Conservation (phyloP, 2,113 vertebrate genomes). For the Scomber scombrus region DNA sequence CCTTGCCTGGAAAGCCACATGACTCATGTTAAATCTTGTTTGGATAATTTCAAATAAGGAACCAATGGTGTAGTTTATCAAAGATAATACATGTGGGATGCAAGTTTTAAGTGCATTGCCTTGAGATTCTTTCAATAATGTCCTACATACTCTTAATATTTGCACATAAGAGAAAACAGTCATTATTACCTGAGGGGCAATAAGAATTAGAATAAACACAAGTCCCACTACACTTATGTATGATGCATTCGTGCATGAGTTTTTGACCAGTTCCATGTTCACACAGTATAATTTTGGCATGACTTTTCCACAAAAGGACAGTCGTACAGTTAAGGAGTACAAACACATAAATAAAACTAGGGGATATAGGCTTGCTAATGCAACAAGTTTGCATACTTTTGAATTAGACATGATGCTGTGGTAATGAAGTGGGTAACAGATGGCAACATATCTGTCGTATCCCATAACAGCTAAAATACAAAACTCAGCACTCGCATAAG, state of each 20-base stretch:
- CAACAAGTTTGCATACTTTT: constrained; percentile 45
- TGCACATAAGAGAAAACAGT: constrained; percentile 72
- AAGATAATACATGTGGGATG: constrained; percentile 79
- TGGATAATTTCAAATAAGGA: constrained; percentile 60
- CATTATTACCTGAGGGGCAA: constrained; percentile 57
- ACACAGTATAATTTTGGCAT: constrained; percentile 70
- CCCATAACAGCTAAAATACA: constrained; percentile 69
- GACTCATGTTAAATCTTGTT: constrained; percentile 59
- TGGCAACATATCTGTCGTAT: constrained; percentile 75
- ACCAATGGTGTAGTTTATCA: constrained; percentile 63
- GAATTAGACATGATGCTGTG: constrained; percentile 62
- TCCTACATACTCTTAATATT: constrained; percentile 66
- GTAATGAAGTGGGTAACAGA: constrained; percentile 73
- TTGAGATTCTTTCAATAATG: constrained; percentile 46
- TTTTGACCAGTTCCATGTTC: constrained; percentile 75
- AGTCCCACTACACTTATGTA: constrained; percentile 60
- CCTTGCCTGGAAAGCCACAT: background rate
- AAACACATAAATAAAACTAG: constrained; percentile 31
- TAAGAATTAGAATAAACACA: background rate
- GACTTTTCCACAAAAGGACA: constrained; percentile 56
- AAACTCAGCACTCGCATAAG: constrained; percentile 64
- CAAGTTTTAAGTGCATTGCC: constrained; percentile 80
- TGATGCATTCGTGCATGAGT: constrained; percentile 23
- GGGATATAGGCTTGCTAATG: constrained; percentile 44
- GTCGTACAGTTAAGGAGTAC: constrained; percentile 50